Conservation (phyloP, 2,797 vertebrate species). For the Sebastes variabilis region DNA sequence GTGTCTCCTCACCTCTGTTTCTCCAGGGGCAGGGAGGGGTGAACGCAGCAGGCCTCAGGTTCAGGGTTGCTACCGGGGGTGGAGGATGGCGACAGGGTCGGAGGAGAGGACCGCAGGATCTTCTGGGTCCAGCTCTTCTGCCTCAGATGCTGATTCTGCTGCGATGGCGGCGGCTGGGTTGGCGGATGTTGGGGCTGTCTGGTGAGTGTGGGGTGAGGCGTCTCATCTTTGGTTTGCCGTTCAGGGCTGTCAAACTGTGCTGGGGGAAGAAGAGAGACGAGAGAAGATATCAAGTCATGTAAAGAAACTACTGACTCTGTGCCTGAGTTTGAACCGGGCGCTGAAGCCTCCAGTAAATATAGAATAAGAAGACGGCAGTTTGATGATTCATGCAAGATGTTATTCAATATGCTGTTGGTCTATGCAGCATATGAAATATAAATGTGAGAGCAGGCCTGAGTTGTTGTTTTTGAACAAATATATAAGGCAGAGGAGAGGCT, state of each 20-base stretch:
- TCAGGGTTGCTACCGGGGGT: constrained; percentile 56
- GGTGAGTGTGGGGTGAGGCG: constrained; percentile 58
- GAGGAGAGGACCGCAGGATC: constrained; percentile 82
- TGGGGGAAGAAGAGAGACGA: constrained; percentile 52
- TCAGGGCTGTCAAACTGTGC: constrained; percentile 91
- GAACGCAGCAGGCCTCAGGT: constrained; percentile 80
- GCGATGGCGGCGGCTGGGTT: constrained; percentile 14
- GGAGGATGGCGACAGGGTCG: constrained; percentile 40
- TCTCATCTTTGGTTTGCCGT: constrained; percentile 83
- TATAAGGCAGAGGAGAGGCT: constrained; percentile 2
- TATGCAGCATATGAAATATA: constrained; percentile 57
- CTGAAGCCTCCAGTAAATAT: constrained; percentile 43
- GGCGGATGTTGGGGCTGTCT: constrained; percentile 62
- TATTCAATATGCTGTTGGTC: constrained; percentile 52
- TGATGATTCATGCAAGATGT: constrained; percentile 60
- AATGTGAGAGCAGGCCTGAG: constrained; percentile 42
- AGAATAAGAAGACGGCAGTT: constrained; percentile 43
- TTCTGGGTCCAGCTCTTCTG: constrained; percentile 95
- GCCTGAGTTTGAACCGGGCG: constrained; percentile 31
- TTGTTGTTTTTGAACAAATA: constrained; percentile 30
- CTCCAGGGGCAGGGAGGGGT: constrained; percentile 89
- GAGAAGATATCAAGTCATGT: constrained; percentile 21
- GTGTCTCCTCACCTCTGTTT: constrained; percentile 88
- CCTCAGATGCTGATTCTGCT: constrained; percentile 71
- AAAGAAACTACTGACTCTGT: constrained; percentile 6